Conservation (phyloP, 92 coral and sea anemone genomes). For the Meandrina meandrites region DNA sequence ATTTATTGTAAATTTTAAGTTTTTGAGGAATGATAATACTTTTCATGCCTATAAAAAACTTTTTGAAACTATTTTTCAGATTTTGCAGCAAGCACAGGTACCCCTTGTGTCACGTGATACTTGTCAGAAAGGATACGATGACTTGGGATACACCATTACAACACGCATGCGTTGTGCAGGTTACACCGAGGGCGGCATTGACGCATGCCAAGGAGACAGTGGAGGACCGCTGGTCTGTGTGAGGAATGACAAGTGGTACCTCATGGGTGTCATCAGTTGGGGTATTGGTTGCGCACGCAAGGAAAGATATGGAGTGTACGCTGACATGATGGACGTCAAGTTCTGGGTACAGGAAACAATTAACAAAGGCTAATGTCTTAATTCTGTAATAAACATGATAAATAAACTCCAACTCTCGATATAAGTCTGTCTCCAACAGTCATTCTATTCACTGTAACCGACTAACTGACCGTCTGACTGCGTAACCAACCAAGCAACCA, state of each 20-base stretch:
- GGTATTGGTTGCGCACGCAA: constrained; percentile 93
- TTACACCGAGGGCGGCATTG: constrained; percentile 70
- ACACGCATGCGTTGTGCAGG: constrained; percentile 95
- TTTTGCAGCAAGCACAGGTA: constrained; percentile 68
- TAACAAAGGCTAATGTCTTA: neutral
- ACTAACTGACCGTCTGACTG: no score
- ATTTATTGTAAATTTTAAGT: neutral
- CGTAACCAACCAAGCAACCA: no score
- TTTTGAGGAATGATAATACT: neutral
- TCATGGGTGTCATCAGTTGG: constrained; percentile 90
- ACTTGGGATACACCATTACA: constrained; percentile 72
- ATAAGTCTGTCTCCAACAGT: neutral
- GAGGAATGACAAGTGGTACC: constrained; percentile 61
- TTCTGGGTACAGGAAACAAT: constrained; percentile 83
- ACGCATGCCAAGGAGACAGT: constrained; percentile 94
- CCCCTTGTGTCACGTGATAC: constrained; percentile 73
- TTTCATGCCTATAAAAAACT: neutral
- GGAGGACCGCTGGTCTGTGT: constrained; percentile 89
- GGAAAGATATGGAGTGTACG: constrained; percentile 90
- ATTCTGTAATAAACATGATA: neutral
- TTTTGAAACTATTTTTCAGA: constrained; percentile 22
- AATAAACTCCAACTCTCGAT: neutral
- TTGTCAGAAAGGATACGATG: constrained; percentile 64
- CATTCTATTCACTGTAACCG: no score
- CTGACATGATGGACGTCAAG: constrained; percentile 81